Evolutionary conservation across 23 tunicate genomes (phyloP).

Genomic region (Styela plicata): DNA sequence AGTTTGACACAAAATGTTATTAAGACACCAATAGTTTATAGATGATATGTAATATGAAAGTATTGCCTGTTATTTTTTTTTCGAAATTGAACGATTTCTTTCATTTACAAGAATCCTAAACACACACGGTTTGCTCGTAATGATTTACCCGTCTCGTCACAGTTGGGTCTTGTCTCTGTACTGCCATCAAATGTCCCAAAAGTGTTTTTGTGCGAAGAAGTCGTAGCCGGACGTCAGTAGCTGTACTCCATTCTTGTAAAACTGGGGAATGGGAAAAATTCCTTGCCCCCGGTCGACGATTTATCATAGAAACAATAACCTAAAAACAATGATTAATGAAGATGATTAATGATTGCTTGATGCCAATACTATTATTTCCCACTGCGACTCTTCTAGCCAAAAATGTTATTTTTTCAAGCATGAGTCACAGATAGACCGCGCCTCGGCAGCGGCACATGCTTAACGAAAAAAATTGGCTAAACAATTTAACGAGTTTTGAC

Average conservation of each 20-base stretch:
- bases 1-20: too few species aligned
- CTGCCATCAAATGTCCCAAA: slow-evolving; percentile 98
- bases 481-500: neutral
- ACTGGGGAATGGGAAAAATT: slow-evolving; percentile 85
- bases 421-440: too few species aligned
- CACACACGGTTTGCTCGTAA: neutral
- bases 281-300: slow-evolving; percentile 87
- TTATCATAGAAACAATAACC: slow-evolving; percentile 93
- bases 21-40: too few species aligned
- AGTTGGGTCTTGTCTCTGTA: slow-evolving; percentile 85
- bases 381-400: too few species aligned
- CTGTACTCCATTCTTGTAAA: slow-evolving; percentile 98
- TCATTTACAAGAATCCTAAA: neutral
- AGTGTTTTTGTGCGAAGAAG: slow-evolving; percentile 90
- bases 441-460: neutral
- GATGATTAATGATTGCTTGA: too few species aligned
- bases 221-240: slow-evolving; percentile 77
- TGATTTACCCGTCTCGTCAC: slow-evolving; percentile 83
- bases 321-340: neutral
- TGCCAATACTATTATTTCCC: too few species aligned
- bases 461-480: neutral
- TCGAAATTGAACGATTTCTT: too few species aligned
- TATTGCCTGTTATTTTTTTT: too few species aligned
- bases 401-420: too few species aligned
- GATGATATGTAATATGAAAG: too few species aligned